Conservation (phyloP, 2,888 invertebrate species). For the Oligia latruncula region DNA sequence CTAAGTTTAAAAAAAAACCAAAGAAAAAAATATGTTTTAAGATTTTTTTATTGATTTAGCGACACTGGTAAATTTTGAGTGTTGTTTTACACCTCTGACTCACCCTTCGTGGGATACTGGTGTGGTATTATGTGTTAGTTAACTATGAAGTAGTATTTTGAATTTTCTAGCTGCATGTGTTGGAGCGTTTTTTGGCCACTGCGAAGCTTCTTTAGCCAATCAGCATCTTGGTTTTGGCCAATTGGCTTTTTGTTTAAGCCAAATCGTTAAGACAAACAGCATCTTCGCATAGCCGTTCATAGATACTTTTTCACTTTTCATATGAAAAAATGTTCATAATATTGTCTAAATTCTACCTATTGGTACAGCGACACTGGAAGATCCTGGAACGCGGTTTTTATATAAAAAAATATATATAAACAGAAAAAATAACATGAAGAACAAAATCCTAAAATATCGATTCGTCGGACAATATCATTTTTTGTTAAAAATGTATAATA, state of each 20-base stretch:
- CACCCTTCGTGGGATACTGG: background rate
- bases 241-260: background rate
- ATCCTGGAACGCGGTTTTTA: constrained; percentile 48
- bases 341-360: constrained; percentile 2
- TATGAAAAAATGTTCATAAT: background rate
- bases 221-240: background rate
- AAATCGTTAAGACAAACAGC: background rate
- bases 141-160: background rate
- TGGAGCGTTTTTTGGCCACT: background rate
- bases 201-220: background rate
- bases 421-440: background rate
- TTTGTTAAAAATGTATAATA: too few relatives aligned
- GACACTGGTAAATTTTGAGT: background rate
- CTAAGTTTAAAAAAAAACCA: background rate
- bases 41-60: constrained; percentile 13
- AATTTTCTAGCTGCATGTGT: background rate
- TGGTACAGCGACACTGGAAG: constrained; percentile 52
- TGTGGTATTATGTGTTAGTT: too few relatives aligned
- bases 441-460: background rate
- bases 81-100: background rate
- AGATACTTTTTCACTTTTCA: background rate
- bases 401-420: constrained; percentile 7
- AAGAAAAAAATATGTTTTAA: background rate
- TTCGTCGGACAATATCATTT: background rate
- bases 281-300: background rate